These are phyloP conservation scores for Gila orcuttii DNA, from an alignment of 2,113 vertebrate genomes.

Conservation along the genomic window DNA sequence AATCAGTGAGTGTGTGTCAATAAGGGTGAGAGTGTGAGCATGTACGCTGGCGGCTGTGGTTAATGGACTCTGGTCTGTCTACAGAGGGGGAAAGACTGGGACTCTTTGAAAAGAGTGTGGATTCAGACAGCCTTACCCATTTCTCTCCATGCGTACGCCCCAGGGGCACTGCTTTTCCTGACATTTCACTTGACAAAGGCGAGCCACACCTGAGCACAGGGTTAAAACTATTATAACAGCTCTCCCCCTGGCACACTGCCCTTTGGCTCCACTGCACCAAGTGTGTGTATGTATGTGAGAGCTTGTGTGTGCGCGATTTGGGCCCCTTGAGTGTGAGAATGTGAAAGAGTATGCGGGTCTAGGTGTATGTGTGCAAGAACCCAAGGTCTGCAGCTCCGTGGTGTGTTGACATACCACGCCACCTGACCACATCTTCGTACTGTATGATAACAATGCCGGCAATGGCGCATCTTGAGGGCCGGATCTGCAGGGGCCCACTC, in stretches of 20 bases:
- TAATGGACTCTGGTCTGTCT: conserved; percentile 59
- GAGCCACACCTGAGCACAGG: conserved; percentile 77
- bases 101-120: conserved; percentile 57
- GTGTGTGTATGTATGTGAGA: conserved; percentile 59
- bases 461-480: conserved; percentile 66
- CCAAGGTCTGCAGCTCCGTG: conserved; percentile 36
- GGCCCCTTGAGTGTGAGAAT: conserved; percentile 57
- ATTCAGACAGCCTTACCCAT: conserved; percentile 54
- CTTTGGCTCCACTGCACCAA: conserved; percentile 69
- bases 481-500: conserved; percentile 59
- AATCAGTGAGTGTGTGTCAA: conserved; percentile 15
- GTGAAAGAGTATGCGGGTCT: conserved; percentile 62
- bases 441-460: not conserved
- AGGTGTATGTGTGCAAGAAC: conserved; percentile 54
- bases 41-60: conserved; percentile 33
- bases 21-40: conserved; percentile 18
- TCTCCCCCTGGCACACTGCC: conserved; percentile 73
- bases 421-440: conserved; percentile 21
- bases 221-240: conserved; percentile 80
- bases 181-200: conserved; percentile 83
- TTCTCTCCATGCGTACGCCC: conserved; percentile 58
- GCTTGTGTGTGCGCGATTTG: conserved; percentile 64
- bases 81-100: conserved; percentile 39
- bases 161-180: conserved; percentile 76
- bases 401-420: conserved; percentile 18